Evolutionary conservation across 1,140 invertebrate genomes (phyloP), one percentile per base, ranked within the genome.

Genomic region (Aleiodes sp.): DNA sequence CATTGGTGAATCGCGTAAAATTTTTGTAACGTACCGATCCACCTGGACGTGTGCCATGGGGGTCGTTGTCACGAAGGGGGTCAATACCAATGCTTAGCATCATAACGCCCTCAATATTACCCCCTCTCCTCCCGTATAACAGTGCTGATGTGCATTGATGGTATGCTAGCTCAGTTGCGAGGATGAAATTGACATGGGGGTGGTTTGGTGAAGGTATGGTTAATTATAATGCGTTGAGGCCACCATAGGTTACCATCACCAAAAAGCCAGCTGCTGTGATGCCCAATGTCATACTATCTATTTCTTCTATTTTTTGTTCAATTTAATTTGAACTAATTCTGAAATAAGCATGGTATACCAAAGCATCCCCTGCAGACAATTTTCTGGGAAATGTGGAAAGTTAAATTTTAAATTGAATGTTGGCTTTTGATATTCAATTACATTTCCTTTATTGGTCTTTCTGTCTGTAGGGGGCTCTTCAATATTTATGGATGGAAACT

Each of bases 31-130:
- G 76, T 71, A 77, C 74, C 70, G 76, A 77, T 77, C 74, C 76
- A 77, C 76, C 76, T 75, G 76, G 76, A 77, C 76, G 74, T 73
- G 76, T 77, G 76, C 74, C 74, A 74, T 75, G 74, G 76, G 72
- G 76, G 76, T 77, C 75, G 46, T 26, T 71, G 21, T 39, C 71
- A 72, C 72, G 70, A 65, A 69, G 73, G 73, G n/a, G 66, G 70
- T 72, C 67, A 70, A 69, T 63, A 52, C 21, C 16, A 52, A 12
- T 24, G 8, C 1, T 10, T n/a, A 52, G 16, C 19, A 52, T 52
- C 19, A 12, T 4, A 24, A 12, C 14, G 46, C 41, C 41, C 41
- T 16, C 19, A n/a, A 2, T 46, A 46, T 46, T 16, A n/a, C n/a
- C n/a, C n/a, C n/a, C n/a, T n/a, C n/a, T n/a, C n/a, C n/a, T n/a